These are phyloP conservation scores for Cacatua alba DNA, from an alignment of 2,113 vertebrate genomes.

Conservation along the genomic window DNA sequence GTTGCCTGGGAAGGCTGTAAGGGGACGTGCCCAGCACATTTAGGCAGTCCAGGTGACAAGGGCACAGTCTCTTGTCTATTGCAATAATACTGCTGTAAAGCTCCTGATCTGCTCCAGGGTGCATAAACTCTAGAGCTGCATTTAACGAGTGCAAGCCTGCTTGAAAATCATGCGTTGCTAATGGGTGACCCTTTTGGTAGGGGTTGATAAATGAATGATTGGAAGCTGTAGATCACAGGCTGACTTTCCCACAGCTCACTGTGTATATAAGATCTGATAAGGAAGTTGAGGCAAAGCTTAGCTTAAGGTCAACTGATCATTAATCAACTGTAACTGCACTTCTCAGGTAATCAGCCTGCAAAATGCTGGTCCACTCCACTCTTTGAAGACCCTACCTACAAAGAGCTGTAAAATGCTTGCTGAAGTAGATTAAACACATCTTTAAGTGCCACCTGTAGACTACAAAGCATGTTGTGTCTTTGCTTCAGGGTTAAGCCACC, in stretches of 20 bases:
- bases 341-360: constrained; percentile 63
- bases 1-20: neutral
- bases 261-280: constrained; percentile 71
- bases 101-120: neutral
- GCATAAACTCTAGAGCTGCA: neutral
- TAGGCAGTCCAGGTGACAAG: neutral
- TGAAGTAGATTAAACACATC: constrained; percentile 56
- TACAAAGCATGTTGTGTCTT: constrained; percentile 50
- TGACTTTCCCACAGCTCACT: constrained; percentile 67
- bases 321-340: constrained; percentile 61
- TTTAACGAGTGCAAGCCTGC: neutral
- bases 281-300: constrained; percentile 57
- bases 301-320: constrained; percentile 66
- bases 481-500: constrained; percentile 5
- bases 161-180: constrained; percentile 2
- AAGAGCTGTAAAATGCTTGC: constrained; percentile 63
- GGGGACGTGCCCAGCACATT: accelerated
- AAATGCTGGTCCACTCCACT: constrained; percentile 35
- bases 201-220: constrained; percentile 62
- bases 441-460: constrained; percentile 39
- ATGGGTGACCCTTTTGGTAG: constrained; percentile 24
- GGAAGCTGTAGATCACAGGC: constrained; percentile 21
- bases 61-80: neutral
- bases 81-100: neutral
- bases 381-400: constrained; percentile 64